Base-by-base conservation (phyloP, 2,888 invertebrate genomes). In the Chymomyza amoena region DNA sequence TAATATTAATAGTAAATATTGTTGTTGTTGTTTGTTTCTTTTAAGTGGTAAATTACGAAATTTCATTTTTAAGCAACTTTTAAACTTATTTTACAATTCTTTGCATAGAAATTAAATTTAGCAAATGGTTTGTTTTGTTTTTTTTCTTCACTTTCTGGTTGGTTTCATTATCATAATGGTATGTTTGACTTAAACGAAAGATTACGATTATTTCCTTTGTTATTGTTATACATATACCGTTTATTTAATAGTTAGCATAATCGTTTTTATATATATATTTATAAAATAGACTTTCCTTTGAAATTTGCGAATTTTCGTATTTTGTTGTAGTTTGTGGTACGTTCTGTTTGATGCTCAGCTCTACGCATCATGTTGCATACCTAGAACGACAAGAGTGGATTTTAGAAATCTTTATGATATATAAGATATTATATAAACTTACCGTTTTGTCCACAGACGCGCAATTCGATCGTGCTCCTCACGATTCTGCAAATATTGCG, bases 391-490 rank as follows among this genome's bases (percentile, higher is more conserved):
- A 51, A 72, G 74, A 32, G 62, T 70, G 50, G 9, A 50, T 20
- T 2, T 25, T 25, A 25, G 25, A 25, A 25, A 25, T 25, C 25
- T 25, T 20, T 25, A 25, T 25, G 25, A 25, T 25, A 25, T 20
- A 20, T 15, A 1, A 20, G n/a, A 16, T 7, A 57, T 2, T 18
- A 52, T 63, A 68, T 51, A 25, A 45, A 70, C 69, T 78, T 97
- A 99, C 90, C 99, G 95, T 93, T 98, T 98, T 91, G 99, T 99
- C 99, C 99, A 99, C 91, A 98, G 95, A 92, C 98, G 95, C 83
- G 99, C 99, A 92, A 98, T 98, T 91, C 98, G 96, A 92, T 99
- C 99, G 91, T 99, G 99, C 92, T 99, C 99, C 91, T 98, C 98
- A 75, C 98, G 94, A 93, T 99, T 98, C 93, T 98, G 98, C 86